Evolutionary conservation across 1,140 invertebrate genomes (phyloP).

Genomic region (Venustaconcha ellipsiformis): DNA sequence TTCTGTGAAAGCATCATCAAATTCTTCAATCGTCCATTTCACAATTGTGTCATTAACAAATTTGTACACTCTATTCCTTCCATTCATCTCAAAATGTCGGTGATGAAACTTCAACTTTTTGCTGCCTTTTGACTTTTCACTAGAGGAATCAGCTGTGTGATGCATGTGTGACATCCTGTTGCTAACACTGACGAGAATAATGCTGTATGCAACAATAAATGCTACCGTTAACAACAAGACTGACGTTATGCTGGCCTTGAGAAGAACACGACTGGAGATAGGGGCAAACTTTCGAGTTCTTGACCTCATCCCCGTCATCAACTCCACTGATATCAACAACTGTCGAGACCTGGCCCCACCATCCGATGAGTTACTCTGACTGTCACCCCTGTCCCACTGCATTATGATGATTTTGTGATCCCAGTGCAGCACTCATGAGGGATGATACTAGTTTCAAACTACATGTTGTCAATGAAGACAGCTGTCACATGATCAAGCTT

Average conservation of each 20-base stretch:
- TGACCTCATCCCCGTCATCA: constrained; percentile 23
- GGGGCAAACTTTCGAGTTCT: constrained; percentile 11
- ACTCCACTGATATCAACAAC: constrained; percentile 12
- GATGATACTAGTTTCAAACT: too few relatives aligned
- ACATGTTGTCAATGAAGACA: too few relatives aligned
- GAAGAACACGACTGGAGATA: constrained; percentile 26
- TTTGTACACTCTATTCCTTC: constrained; percentile 2
- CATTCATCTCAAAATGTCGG: constrained; percentile 5
- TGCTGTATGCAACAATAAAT: constrained; percentile 44
- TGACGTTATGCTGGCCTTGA: constrained; percentile 45
- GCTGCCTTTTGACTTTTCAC: constrained; percentile 29
- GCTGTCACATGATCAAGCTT: too few relatives aligned
- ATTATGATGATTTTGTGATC: too few relatives aligned
- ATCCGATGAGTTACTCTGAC: too few relatives aligned
- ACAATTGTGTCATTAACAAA: constrained; percentile 10
- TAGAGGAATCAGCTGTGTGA: constrained; percentile 15
- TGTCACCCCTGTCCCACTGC: too few relatives aligned
- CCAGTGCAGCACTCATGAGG: too few relatives aligned
- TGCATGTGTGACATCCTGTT: constrained; percentile 27
- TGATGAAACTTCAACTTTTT: constrained; percentile 17
- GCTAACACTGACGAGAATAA: constrained; percentile 38
- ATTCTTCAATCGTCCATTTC: constrained; percentile 39
- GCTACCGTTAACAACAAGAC: constrained; percentile 34
- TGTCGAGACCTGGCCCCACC: too few relatives aligned
- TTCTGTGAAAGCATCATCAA: constrained; percentile 15